phyloP scores from a whole-genome alignment of 2,888 invertebrate genomes.

The Melanophora roralis region DNA sequence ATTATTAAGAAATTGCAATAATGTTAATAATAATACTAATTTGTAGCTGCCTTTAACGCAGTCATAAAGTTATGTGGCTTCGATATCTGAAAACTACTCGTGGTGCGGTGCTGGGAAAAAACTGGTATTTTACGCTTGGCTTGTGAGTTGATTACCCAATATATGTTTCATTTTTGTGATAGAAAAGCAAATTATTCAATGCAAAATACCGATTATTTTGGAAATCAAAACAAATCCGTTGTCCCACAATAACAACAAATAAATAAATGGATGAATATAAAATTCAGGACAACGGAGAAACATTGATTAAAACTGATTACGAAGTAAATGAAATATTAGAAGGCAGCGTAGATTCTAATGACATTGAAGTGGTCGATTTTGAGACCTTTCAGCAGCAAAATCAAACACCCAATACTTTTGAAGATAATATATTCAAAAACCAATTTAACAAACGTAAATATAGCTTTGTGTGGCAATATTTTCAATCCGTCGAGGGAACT shows the following conservation, averaged over 20 bases:
- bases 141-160: conserved; percentile 54
- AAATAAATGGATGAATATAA: conserved; percentile 60
- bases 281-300: conserved; percentile 36
- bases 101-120: conserved; percentile 21
- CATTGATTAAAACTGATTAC: conserved; percentile 55
- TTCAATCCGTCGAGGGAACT: conserved; percentile 62
- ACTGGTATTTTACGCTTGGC: conserved; percentile 28
- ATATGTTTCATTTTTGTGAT: conserved; percentile 6
- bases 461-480: conserved; percentile 69
- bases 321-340: conserved; percentile 52
- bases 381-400: conserved; percentile 16
- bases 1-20: too few relatives aligned
- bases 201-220: conserved; percentile 60
- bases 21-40: too few relatives aligned
- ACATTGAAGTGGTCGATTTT: conserved; percentile 41
- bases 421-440: neutral
- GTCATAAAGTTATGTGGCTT: too few relatives aligned
- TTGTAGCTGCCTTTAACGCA: too few relatives aligned
- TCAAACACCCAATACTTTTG: neutral
- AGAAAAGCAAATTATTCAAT: conserved; percentile 39
- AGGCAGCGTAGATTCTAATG: conserved; percentile 28
- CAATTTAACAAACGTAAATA: conserved; percentile 53
- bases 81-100: too few relatives aligned
- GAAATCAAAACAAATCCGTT: conserved; percentile 59
- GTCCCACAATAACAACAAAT: conserved; percentile 44